Conservation (phyloP, 2,113 vertebrate species). For the Gymnarchus niloticus region DNA sequence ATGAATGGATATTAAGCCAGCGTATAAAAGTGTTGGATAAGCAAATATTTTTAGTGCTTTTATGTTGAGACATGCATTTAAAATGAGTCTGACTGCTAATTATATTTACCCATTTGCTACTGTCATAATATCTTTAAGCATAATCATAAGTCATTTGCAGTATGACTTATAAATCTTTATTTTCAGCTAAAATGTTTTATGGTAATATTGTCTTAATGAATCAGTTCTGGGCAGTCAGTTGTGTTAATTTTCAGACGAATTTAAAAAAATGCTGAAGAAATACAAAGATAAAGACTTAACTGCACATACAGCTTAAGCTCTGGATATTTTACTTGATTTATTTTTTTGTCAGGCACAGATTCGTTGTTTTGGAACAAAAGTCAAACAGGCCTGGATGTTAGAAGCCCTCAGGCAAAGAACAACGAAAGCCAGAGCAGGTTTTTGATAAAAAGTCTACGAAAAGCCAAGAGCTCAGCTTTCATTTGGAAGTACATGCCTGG, state of each 20-base stretch:
- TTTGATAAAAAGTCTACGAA: neutral
- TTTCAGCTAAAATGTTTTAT: neutral
- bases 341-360: neutral
- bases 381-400: neutral
- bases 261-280: neutral
- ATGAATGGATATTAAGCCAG: neutral
- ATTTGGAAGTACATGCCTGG: neutral
- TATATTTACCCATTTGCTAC: neutral
- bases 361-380: neutral
- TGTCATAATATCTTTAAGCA: neutral
- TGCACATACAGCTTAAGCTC: neutral
- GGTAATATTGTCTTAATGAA: too few species aligned
- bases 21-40: neutral
- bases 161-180: neutral
- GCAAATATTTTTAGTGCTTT: slow-evolving; percentile 6
- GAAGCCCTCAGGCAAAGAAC: neutral
- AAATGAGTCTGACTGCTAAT: neutral
- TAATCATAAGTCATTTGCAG: neutral
- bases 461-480: neutral
- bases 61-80: neutral
- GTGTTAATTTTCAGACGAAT: neutral
- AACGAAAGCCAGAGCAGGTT: neutral
- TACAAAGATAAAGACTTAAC: neutral
- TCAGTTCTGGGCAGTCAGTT: neutral
- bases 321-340: too few species aligned